Percentiles rank a stretch among this genome's conserved stretches.
These are phyloP conservation scores for Galago senegalensis DNA, from an alignment of 2,797 vertebrate genomes.

Conservation along the genomic window DNA sequence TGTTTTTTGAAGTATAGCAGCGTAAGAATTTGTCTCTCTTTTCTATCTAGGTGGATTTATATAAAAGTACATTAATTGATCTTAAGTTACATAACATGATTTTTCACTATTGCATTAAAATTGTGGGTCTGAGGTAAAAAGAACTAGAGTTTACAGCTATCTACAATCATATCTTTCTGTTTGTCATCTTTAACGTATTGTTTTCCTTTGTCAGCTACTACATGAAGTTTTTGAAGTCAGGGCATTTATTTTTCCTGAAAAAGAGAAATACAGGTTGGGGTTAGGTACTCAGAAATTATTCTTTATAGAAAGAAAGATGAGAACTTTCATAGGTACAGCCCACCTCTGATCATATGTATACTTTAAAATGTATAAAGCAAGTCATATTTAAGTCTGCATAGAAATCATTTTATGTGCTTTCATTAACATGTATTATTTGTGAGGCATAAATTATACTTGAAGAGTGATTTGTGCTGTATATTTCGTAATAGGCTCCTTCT, in stretches of 20 bases:
- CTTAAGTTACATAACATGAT: constrained; percentile 35
- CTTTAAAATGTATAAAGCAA: constrained; percentile 19
- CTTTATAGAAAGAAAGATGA: constrained; percentile 38
- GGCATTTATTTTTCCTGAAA: background rate
- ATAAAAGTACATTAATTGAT: constrained; percentile 50
- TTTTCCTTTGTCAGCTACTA: constrained; percentile 13
- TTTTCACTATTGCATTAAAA: constrained; percentile 55
- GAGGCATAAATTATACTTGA: background rate
- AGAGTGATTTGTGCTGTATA: background rate
- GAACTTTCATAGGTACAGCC: background rate
- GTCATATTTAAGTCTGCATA: constrained; percentile 36
- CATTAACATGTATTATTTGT: background rate
- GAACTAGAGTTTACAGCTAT: constrained; percentile 16
- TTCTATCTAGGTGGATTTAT: constrained; percentile 53
- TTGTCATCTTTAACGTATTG: background rate
- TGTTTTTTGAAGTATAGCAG: constrained; percentile 80
- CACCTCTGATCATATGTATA: background rate
- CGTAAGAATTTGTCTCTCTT: constrained; percentile 30
- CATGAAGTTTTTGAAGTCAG: constrained; percentile 44
- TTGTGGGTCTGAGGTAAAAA: constrained; percentile 52
- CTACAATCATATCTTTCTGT: background rate
- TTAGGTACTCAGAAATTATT: background rate
- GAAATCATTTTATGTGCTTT: background rate
- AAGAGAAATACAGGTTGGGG: constrained; percentile 1
- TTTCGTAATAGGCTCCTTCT: background rate